Base-by-base conservation (phyloP, 1,140 invertebrate genomes). In the Drosophila dunni region DNA sequence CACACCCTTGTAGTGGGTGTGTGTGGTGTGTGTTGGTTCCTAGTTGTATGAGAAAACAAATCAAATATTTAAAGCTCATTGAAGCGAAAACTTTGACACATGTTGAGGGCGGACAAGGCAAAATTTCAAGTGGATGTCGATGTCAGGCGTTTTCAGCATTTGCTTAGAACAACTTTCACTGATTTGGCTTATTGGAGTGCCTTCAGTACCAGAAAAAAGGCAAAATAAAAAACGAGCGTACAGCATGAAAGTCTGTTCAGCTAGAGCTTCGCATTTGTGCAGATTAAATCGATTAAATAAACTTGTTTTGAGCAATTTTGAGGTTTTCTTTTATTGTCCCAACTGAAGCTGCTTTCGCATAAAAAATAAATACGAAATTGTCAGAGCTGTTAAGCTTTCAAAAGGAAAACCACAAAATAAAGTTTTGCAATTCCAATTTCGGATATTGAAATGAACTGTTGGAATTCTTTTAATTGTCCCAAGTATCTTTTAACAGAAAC, bases 61-160 rank as follows among this genome's bases (percentile, higher is more conserved):
- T 89, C 84, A 89, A 89, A 89, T 89, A 84, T 84, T 89, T 90
- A 89, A 89, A 89, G 84, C 84, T 81, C 78, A 89, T 81, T 89
- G 85, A 79, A 81, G 80, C 80, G 80, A 68, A 89, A 80, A 89
- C 84, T 84, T 81, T 81, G 84, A 88, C 83, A 80, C 83, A 88
- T 88, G 84, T 78, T 83, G 42, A 83, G 51, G 54, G 79, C 62
- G 50, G 33, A 46, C 13, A 40, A 40, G 24, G 45, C 36, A 60
- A 51, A 66, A 46, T 75, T 73, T 75, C 51, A 57, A 70, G 60
- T 64, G 13, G 68, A 82, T 81, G 67, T 75, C 80, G 51, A 56
- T 45, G 79, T 33, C 65, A 62, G 65, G 57, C 51, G 58, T 13
- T 57, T 29, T 40, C 61, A 67, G 53, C 38, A 58, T 57, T 78